Evolutionary conservation across 2,113 vertebrate species (phyloP).

Genomic region (Oncorhynchus keta): DNA sequence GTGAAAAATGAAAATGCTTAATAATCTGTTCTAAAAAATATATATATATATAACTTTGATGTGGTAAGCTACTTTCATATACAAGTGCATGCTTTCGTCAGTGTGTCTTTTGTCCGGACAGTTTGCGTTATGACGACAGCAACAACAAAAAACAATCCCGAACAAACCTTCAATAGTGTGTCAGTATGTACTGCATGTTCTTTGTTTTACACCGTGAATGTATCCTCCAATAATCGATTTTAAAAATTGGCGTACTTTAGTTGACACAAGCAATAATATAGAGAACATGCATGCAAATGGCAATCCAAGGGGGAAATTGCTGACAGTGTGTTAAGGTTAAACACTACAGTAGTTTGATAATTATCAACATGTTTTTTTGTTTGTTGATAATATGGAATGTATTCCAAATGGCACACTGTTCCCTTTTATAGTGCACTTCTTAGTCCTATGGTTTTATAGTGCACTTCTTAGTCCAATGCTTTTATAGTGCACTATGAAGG

Average conservation of each 20-base stretch:
- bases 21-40: not conserved
- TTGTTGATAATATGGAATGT: too few species aligned
- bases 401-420: too few species aligned
- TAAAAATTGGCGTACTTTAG: slow-evolving; percentile 3
- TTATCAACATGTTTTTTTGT: too few species aligned
- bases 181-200: not conserved
- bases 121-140: slow-evolving; percentile 3
- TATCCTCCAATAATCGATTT: slow-evolving; percentile 2
- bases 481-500: too few species aligned
- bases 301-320: not conserved
- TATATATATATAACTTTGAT: slow-evolving; percentile 24
- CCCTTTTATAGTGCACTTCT: too few species aligned
- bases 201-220: slow-evolving; percentile 10
- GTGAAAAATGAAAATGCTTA: slow-evolving; percentile 26
- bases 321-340: not conserved
- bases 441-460: too few species aligned
- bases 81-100: slow-evolving; percentile 27
- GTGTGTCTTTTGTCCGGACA: slow-evolving; percentile 15
- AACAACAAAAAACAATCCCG: not conserved
- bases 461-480: too few species aligned
- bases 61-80: slow-evolving; percentile 38
- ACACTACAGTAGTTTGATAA: too few species aligned
- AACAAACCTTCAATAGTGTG: not conserved
- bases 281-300: not conserved
- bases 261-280: slow-evolving; percentile 24